phyloP scores from a whole-genome alignment of 2,888 invertebrate genomes.

The Bhutanitis thaidina region DNA sequence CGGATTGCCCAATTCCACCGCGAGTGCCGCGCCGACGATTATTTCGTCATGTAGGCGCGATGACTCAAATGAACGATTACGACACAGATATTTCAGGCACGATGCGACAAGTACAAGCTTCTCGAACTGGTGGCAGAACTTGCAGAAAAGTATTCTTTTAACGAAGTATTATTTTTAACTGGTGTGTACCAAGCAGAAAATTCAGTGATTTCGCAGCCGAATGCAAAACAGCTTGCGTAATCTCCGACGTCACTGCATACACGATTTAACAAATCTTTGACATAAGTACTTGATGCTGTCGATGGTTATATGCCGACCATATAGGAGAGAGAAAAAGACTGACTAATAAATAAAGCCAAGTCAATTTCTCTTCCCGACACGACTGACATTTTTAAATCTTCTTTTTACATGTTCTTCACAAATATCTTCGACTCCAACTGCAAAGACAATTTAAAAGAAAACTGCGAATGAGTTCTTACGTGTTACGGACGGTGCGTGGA shows the following conservation, averaged over 20 bases:
- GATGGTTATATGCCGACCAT: constrained; percentile 74
- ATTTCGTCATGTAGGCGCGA: constrained; percentile 59
- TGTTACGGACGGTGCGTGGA: constrained; percentile 31
- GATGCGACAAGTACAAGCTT: constrained; percentile 1
- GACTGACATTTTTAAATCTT: constrained; percentile 50
- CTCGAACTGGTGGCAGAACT: constrained; percentile 2
- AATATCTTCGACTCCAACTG: constrained; percentile 37
- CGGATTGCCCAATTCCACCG: constrained; percentile 70
- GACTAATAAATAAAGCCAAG: constrained; percentile 82
- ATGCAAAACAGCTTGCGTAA: constrained; percentile 70
- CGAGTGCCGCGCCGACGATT: constrained; percentile 47
- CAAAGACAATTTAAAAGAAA: constrained; percentile 37
- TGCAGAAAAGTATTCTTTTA: constrained; percentile 9
- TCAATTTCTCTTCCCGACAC: constrained; percentile 84
- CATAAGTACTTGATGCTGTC: constrained; percentile 19
- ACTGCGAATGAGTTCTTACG: constrained; percentile 26
- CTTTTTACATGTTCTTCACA: constrained; percentile 36
- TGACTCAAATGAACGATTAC: constrained; percentile 60
- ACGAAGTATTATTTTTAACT: constrained; percentile 16
- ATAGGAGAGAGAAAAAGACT: constrained; percentile 92
- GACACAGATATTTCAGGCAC: constrained; percentile 46
- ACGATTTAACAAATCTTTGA: constrained; percentile 33
- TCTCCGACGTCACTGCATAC: constrained; percentile 75
- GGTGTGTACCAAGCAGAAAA: constrained; percentile 66
- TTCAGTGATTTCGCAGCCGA: constrained; percentile 75